Evolutionary conservation across 2,797 vertebrate genomes (phyloP).

Genomic region (Amniataba percoides): DNA sequence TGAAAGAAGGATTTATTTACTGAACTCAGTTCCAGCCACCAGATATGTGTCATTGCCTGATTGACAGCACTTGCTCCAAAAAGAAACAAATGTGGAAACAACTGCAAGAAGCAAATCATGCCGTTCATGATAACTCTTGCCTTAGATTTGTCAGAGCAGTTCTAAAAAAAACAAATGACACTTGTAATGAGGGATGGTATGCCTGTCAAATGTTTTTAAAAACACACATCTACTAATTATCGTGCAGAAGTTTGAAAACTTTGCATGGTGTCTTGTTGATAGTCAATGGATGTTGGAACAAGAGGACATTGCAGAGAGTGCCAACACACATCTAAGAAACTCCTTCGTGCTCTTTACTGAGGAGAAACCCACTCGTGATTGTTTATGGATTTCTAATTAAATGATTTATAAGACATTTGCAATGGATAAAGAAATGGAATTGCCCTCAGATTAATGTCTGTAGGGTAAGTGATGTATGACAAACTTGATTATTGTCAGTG

Average conservation of each 20-base stretch:
- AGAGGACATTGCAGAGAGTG: slow-evolving; percentile 56
- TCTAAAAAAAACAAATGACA: neutral
- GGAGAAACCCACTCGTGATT: slow-evolving; percentile 30
- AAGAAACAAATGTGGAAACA: slow-evolving; percentile 1
- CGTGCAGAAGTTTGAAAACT: slow-evolving; percentile 30
- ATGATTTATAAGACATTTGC: slow-evolving; percentile 19
- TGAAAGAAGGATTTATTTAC: slow-evolving; percentile 9
- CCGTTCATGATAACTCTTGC: slow-evolving; percentile 28
- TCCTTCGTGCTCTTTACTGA: slow-evolving; percentile 32
- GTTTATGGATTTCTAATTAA: slow-evolving; percentile 33
- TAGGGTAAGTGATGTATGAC: slow-evolving; percentile 33
- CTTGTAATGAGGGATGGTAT: neutral
- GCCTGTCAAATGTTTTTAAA: slow-evolving; percentile 13
- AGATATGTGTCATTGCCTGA: neutral
- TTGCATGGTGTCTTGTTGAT: slow-evolving; percentile 54
- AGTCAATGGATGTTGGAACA: slow-evolving; percentile 33
- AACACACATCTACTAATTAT: slow-evolving; percentile 24
- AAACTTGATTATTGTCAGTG: slow-evolving; percentile 44
- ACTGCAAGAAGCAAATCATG: neutral
- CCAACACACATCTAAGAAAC: slow-evolving; percentile 66
- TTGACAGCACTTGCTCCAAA: slow-evolving; percentile 16
- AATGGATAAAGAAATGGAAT: slow-evolving; percentile 41
- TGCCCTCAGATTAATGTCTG: slow-evolving; percentile 22
- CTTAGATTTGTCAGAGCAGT: slow-evolving; percentile 39
- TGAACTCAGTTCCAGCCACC: slow-evolving; percentile 16